phyloP scores from a whole-genome alignment of 2,113 vertebrate genomes.

The Crotophaga sulcirostris region DNA sequence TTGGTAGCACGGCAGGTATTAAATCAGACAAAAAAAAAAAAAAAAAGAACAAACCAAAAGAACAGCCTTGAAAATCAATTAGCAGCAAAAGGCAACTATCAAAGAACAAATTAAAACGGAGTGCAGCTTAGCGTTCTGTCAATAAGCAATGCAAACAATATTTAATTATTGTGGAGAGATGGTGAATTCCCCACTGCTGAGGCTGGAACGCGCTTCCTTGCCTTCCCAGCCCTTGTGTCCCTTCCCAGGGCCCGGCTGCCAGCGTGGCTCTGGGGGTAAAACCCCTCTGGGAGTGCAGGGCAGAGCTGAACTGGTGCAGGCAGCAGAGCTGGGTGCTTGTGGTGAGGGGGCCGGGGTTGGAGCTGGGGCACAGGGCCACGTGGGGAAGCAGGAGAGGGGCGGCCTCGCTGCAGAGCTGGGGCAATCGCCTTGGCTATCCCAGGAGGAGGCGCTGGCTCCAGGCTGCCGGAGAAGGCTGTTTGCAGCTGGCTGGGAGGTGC shows the following conservation, averaged over 20 bases:
- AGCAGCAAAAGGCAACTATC: slow-evolving; percentile 76
- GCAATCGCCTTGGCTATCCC: not conserved
- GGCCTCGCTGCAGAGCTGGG: not conserved
- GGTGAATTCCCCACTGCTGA: not conserved
- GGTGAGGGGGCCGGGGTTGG: not conserved
- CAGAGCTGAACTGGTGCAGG: not conserved
- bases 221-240: not conserved
- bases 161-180: slow-evolving; percentile 61
- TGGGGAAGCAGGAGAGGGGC: not conserved
- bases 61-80: slow-evolving; percentile 79
- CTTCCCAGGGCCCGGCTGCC: too few relatives aligned
- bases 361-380: too few relatives aligned
- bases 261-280: fast-evolving
- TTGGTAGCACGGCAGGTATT: slow-evolving; percentile 65
- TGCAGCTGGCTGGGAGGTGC: not conserved
- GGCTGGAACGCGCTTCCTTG: not conserved
- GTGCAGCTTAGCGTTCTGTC: slow-evolving; percentile 75
- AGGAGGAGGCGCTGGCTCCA: not conserved
- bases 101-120: slow-evolving; percentile 70
- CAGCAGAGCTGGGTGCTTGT: not conserved
- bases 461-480: not conserved
- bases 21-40: slow-evolving; percentile 55
- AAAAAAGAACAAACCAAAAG: not conserved
- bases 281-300: not conserved
- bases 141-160: slow-evolving; percentile 74